Evolutionary conservation across 2,113 vertebrate species (phyloP).

Genomic region (Ellobius talpinus): DNA sequence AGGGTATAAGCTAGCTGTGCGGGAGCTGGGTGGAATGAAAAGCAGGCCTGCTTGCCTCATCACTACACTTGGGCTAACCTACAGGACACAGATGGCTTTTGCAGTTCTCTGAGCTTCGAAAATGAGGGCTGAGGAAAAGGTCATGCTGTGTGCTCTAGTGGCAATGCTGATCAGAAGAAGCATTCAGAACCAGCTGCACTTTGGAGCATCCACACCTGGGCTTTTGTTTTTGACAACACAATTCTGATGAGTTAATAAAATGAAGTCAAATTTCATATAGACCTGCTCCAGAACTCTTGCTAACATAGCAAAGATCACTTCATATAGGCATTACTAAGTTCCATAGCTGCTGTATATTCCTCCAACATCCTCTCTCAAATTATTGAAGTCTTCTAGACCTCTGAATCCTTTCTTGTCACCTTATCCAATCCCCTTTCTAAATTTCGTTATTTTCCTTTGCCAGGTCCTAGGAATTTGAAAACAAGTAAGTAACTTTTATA

Average conservation of each 20-base stretch:
- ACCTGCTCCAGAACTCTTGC: background rate
- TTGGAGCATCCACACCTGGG: background rate
- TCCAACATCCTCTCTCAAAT: background rate
- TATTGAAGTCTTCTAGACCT: background rate
- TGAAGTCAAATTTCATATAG: background rate
- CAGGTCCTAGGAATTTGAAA: background rate
- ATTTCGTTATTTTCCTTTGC: background rate
- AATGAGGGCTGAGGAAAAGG: background rate
- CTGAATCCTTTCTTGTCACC: background rate
- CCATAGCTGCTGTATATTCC: background rate
- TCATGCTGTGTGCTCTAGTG: rapidly evolving
- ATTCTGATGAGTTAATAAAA: background rate
- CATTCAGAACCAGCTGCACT: no score
- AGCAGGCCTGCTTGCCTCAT: no score
- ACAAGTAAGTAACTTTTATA: background rate
- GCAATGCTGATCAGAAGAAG: background rate
- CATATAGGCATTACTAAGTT: background rate
- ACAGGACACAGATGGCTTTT: background rate
- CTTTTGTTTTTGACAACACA: background rate
- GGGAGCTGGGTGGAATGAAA: no score
- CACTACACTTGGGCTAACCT: no score
- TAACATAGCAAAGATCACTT: background rate
- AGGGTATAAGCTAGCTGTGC: no score
- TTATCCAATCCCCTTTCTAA: background rate
- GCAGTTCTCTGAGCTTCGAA: background rate